phyloP scores from a whole-genome alignment of 2,797 vertebrate genomes.

The Diplodus sargus region DNA sequence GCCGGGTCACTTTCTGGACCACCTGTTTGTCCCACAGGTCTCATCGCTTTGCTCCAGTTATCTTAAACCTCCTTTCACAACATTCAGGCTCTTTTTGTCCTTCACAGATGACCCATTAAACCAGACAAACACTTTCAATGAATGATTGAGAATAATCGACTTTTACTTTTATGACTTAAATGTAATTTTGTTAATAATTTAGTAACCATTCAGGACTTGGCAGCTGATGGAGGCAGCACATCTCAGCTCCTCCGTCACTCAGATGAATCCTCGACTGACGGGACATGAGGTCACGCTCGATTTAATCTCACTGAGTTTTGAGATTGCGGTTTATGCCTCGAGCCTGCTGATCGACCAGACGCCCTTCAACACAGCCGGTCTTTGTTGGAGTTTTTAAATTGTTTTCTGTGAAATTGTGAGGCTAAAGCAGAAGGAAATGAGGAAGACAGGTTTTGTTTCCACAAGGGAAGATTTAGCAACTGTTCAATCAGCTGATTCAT shows the following conservation, averaged over 20 bases:
- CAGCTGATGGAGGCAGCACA: background rate
- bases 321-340: background rate
- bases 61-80: background rate
- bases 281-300: slow-evolving; percentile 1
- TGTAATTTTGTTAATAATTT: background rate
- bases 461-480: background rate
- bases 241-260: background rate
- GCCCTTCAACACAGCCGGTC: background rate
- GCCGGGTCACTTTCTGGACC: no score
- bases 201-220: no score
- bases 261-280: background rate
- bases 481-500: background rate
- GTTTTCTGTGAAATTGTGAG: background rate
- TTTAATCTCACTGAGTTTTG: slow-evolving; percentile 8
- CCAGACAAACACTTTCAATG: no score
- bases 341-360: background rate
- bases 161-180: background rate
- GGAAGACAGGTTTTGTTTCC: background rate
- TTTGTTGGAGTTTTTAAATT: slow-evolving; percentile 18
- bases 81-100: background rate
- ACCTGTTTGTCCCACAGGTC: no score
- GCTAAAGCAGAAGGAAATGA: background rate
- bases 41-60: no score
- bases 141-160: no score
- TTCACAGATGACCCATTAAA: no score